These are phyloP conservation scores for rat (Rattus norvegicus) DNA, from an alignment of 2,113 vertebrate species.

Conservation along the genomic window GRCr8 NC_086023.1:137015001-137015500, in stretches of 20 bases:
- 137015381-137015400: neutral
- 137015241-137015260: neutral
- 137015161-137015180: neutral
- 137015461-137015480: neutral
- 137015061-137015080: no score
- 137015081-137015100: neutral
- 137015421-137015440: neutral
- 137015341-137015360: neutral
- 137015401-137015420: neutral
- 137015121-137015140: neutral
- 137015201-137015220: neutral
- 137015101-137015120: neutral
- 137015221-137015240: neutral
- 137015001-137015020: no score
- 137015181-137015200: neutral
- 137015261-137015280: neutral
- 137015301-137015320: neutral
- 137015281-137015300: neutral
- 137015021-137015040: no score
- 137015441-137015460: neutral
- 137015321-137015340: neutral
- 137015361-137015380: neutral
- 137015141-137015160: neutral
- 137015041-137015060: no score
- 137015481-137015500: neutral